Evolutionary conservation across 2,888 invertebrate genomes (phyloP).

Genomic region (Atrina japonica): DNA sequence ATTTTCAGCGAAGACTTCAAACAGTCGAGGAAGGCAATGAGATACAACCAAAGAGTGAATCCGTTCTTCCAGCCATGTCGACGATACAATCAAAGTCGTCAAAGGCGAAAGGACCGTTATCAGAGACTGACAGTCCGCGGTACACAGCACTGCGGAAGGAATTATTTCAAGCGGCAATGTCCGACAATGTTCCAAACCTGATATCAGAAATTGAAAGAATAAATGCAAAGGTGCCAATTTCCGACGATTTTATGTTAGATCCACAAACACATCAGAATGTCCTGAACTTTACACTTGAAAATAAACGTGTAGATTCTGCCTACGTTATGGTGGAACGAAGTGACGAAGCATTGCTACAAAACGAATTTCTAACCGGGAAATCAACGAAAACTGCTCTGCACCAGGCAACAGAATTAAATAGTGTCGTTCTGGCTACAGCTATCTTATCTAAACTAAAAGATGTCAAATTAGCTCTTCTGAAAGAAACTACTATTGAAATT

Average conservation of each 20-base stretch:
- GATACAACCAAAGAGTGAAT: no score
- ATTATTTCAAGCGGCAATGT: no score
- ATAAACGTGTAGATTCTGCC: constrained; percentile 50
- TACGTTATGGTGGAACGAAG: constrained; percentile 46
- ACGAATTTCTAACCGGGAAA: constrained; percentile 62
- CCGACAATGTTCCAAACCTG: no score
- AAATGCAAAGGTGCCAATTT: constrained; percentile 2
- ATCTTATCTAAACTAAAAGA: constrained; percentile 44
- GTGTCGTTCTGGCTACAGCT: constrained; percentile 58
- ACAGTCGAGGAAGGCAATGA: no score
- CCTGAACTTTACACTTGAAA: constrained; percentile 63
- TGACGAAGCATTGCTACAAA: constrained; percentile 48
- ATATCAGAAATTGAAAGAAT: constrained; percentile 4
- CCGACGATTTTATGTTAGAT: constrained; percentile 30
- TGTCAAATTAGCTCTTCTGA: constrained; percentile 46
- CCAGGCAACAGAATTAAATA: constrained; percentile 67
- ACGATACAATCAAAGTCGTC: no score
- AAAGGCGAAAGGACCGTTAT: no score
- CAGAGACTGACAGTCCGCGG: no score
- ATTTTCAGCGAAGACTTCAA: no score
- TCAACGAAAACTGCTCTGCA: constrained; percentile 75
- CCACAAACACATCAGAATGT: constrained; percentile 58
- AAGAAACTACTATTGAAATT: constrained; percentile 70
- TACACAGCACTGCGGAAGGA: no score
- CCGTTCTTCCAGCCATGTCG: no score